Evolutionary conservation across 2,888 invertebrate genomes (phyloP).

Genomic region (Cataglyphis altisquamis): DNA sequence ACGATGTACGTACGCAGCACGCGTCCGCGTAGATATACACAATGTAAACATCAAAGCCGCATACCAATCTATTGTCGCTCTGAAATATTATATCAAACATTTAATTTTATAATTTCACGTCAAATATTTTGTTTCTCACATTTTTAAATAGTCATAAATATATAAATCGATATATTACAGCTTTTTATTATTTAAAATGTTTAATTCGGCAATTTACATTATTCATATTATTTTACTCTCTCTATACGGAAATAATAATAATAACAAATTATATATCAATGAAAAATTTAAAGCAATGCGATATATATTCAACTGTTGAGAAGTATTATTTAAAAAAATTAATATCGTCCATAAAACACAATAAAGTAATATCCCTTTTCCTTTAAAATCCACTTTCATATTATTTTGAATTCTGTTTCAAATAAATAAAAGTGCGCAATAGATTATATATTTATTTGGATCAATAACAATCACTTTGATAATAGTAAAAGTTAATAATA

Average conservation of each 20-base stretch:
- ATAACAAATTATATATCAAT: background rate
- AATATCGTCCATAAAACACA: background rate
- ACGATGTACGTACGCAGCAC: background rate
- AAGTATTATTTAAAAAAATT: background rate
- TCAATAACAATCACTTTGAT: background rate
- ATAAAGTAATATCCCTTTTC: background rate
- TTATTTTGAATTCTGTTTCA: background rate
- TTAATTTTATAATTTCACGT: background rate
- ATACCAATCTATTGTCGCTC: background rate
- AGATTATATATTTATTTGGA: background rate
- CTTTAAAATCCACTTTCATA: background rate
- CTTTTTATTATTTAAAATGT: background rate
- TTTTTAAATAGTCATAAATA: background rate
- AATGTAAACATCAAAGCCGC: background rate
- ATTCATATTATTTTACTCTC: background rate
- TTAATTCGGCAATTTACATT: background rate
- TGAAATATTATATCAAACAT: background rate
- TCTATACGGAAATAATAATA: background rate
- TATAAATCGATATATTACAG: background rate
- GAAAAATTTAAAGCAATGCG: too few species aligned
- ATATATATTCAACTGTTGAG: too few species aligned
- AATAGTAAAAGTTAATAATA: background rate
- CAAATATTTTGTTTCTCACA: background rate
- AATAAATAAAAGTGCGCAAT: background rate
- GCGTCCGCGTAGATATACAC: too few species aligned